Percentiles rank a stretch among this genome's conserved stretches.
Evolutionary conservation across 2,797 vertebrate species (phyloP).

Genomic region (Ficedula albicollis): DNA sequence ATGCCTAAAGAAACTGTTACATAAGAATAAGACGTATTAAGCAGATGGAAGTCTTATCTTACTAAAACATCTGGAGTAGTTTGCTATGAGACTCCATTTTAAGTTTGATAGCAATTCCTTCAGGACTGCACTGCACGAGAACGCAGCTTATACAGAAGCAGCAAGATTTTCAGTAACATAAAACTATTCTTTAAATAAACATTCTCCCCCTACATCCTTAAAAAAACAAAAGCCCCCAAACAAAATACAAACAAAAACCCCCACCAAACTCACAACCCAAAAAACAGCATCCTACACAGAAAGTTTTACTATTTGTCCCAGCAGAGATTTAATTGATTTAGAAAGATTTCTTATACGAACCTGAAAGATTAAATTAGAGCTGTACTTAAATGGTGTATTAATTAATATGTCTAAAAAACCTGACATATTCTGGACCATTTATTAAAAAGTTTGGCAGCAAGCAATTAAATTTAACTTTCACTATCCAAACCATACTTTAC

Average conservation of each 20-base stretch:
- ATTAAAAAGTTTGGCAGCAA: neutral
- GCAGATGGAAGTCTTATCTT: slow-evolving; percentile 25
- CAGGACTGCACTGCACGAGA: neutral
- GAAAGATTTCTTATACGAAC: neutral
- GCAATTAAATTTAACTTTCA: neutral
- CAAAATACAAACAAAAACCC: neutral
- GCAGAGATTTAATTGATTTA: neutral
- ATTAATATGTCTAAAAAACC: neutral
- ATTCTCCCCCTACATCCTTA: neutral
- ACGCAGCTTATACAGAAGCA: neutral
- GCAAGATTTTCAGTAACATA: neutral
- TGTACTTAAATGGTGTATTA: neutral
- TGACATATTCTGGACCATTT: neutral
- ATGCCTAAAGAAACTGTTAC: neutral
- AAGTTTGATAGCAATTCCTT: slow-evolving; percentile 22
- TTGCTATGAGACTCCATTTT: slow-evolving; percentile 49
- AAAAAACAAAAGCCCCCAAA: neutral
- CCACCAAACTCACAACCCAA: neutral
- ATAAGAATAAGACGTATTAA: neutral
- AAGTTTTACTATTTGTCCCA: neutral
- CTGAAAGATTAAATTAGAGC: neutral
- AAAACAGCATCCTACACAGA: neutral
- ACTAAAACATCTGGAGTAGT: slow-evolving; percentile 47
- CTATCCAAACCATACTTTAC: neutral
- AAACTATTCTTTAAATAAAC: neutral